phyloP scores from a whole-genome alignment of 2,113 vertebrate genomes.

The Bettongia penicillata region DNA sequence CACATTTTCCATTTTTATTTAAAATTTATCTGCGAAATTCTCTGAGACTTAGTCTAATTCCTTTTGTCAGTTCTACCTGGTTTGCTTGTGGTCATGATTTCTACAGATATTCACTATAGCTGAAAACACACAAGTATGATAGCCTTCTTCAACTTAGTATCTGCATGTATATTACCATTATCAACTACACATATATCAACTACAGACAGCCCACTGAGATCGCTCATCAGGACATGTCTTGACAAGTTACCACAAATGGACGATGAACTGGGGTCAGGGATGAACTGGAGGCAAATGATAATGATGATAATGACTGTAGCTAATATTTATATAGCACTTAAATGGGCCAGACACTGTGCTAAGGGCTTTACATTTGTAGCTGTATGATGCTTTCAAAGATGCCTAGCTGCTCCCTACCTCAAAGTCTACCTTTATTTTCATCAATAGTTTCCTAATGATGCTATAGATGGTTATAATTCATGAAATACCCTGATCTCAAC shows the following conservation, averaged over 20 bases:
- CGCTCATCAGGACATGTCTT: neutral
- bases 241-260: neutral
- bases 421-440: neutral
- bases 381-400: neutral
- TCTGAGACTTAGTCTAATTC: neutral
- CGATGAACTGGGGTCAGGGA: neutral
- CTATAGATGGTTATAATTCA: neutral
- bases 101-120: neutral
- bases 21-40: neutral
- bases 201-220: neutral
- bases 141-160: neutral
- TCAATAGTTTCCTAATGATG: neutral
- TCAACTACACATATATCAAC: no score
- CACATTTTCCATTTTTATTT: neutral
- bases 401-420: neutral
- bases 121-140: neutral
- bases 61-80: neutral
- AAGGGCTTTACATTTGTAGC: neutral
- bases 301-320: neutral
- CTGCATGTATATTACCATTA: no score
- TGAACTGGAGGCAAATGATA: neutral
- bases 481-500: neutral
- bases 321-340: neutral
- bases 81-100: neutral
- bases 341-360: neutral